Base-by-base conservation (phyloP, 1,140 invertebrate species). In the Drosophila navojoa region DNA sequence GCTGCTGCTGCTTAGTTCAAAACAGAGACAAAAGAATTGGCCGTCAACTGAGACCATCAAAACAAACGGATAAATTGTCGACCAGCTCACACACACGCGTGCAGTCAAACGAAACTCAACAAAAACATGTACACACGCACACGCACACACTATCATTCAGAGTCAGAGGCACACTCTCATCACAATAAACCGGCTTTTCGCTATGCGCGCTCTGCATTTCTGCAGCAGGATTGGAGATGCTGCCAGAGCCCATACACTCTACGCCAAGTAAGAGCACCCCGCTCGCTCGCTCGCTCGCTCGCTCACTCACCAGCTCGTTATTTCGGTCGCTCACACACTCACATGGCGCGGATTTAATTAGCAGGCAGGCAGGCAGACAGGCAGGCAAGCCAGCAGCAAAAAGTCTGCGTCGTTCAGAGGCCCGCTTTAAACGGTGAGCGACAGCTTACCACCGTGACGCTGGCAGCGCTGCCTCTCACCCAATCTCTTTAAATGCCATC, bases 181-280 rank as follows among this genome's bases (percentile, higher is more conserved):
- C 55, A 25, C 19, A 63, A 50, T 53, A 71, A 89, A 80, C 84
- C 84, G 84, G 84, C 84, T 89, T 89, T 87, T 77, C 69, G 66
- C 74, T 89, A 15, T 67, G 69, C 73, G 60, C 73, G 61, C 73
- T 90, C 81, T 85, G 79, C 84, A 84, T 84, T 86, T 84, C 73
- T 81, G 79, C 80, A 79, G 47, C 80, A 82, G 80, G 80, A 86
- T 81, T 76, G 70, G 71, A 72, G 81, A 71, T 80, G 81, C 74
- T 87, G 57, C 52, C 66, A 52, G 53, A 66, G 66, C 57, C 55
- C 55, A 72, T 59, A 49, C 52, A 55, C 47, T 49, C 47, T 59
- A 54, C 29, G n/a, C n/a, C 54, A 86, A 82, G 78, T 87, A 87
- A 86, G 82, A 87, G 84, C 75, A 78, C 59, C 49, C 61, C 49